Conservation (phyloP, 2,113 vertebrate genomes). For the Cettia cetti region DNA sequence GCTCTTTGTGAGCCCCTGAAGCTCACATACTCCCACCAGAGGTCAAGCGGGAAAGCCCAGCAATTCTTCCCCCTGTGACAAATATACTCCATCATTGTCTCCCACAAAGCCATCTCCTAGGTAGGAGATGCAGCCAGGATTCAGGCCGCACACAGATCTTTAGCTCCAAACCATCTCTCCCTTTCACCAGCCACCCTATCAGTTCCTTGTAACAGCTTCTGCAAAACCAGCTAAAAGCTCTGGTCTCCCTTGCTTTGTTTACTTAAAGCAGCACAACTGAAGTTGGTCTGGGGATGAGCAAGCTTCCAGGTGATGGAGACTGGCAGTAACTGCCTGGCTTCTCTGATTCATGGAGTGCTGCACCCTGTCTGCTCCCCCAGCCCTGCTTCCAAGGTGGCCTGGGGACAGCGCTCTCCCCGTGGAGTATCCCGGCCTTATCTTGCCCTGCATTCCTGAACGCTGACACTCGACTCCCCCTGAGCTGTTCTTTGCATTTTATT, state of each 20-base stretch:
- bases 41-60: conserved; percentile 65
- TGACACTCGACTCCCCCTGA: not conserved
- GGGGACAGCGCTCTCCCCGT: accelerated
- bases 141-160: conserved; percentile 28
- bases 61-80: conserved; percentile 47
- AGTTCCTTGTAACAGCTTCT: conserved; percentile 72
- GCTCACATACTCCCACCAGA: conserved; percentile 52
- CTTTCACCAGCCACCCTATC: conserved; percentile 22
- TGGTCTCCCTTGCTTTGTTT: conserved; percentile 62
- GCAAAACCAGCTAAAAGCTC: conserved; percentile 76
- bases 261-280: conserved; percentile 78
- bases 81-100: conserved; percentile 45
- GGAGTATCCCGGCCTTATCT: not conserved
- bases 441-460: not conserved
- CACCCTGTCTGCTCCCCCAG: not conserved
- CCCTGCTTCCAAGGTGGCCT: accelerated
- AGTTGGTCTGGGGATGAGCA: not conserved
- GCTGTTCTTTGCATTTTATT: not conserved
- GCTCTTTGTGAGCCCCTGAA: conserved; percentile 60
- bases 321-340: not conserved
- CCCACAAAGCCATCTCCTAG: conserved; percentile 25
- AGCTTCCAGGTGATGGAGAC: not conserved
- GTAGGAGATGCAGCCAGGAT: not conserved
- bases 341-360: not conserved
- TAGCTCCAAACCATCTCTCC: conserved; percentile 62